Evolutionary conservation across 2,888 invertebrate species (phyloP), one percentile per base, ranked within the genome.

Genomic region (Tyria jacobaeae): DNA sequence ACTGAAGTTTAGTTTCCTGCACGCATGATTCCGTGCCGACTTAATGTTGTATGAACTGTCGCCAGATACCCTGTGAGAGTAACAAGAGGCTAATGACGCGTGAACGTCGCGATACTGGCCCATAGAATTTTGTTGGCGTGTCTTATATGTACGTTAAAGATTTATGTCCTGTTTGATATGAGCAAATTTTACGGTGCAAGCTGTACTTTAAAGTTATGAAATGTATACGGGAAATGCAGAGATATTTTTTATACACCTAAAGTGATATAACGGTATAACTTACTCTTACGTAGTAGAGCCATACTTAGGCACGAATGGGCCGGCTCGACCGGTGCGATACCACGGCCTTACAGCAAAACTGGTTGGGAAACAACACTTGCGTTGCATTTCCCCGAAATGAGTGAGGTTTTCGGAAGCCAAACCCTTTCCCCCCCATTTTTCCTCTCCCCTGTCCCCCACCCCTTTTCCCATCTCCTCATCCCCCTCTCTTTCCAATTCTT

Each of bases 51-150:
- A 65, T 70, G 64, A 69, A 70, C 66, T 55, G 67, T 63, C 66
- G 57, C 57, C 58, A 52, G 66, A 64, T 66, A 70, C 61, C 50
- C 52, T 62, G 60, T 62, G 66, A 66, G 68, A 73, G 62, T 73
- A 72, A 77, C 71, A 66, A 51, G 63, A 14, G 34, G 37, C 70
- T 82, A 82, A 82, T 82, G 82, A 70, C 55, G 64, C 64, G 78
- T 79, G 71, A 78, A 74, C 63, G 34, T 59, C 25, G 70, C 71
- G 81, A 82, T 81, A 82, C 77, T 75, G 59, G 49, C 24, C 58
- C 50, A 59, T 56, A 62, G 57, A 49, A 53, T 27, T 59, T 55
- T 55, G 63, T 51, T 49, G 37, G 51, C 50, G 34, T 31, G 44
- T 51, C 47, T 54, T 57, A 39, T 34, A 34, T 51, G n/a, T 17